Conservation (phyloP, 2,888 invertebrate species). For the Drosophila aldrichi region DNA sequence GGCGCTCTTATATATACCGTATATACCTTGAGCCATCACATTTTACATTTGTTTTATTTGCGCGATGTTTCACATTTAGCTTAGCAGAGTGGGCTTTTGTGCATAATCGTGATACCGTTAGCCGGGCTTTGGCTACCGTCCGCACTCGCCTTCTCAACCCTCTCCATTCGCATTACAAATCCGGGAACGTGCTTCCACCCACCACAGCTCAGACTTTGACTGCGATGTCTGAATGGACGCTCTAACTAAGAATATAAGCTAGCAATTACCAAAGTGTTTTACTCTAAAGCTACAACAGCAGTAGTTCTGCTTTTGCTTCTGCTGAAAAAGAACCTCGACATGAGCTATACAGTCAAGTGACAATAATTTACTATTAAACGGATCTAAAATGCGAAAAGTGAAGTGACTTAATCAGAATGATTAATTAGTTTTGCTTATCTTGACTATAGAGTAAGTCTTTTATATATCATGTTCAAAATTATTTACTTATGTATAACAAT, state of each 20-base stretch:
- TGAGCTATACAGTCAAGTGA: conserved; percentile 26
- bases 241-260: conserved; percentile 68
- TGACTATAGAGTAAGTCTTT: not conserved
- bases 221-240: conserved; percentile 43
- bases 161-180: not conserved
- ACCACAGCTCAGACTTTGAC: conserved; percentile 18
- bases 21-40: conserved; percentile 22
- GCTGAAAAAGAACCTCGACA: conserved; percentile 12
- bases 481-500: no score
- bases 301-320: conserved; percentile 11
- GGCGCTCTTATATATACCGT: conserved; percentile 9
- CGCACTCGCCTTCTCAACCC: not conserved
- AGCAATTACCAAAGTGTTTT: conserved; percentile 79
- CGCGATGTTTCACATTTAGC: conserved; percentile 67
- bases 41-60: conserved; percentile 69
- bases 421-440: not conserved
- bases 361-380: conserved; percentile 15
- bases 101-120: conserved; percentile 76
- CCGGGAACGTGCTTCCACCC: not conserved
- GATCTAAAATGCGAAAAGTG: not conserved
- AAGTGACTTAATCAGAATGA: not conserved
- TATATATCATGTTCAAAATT: not conserved
- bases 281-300: conserved; percentile 50
- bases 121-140: conserved; percentile 35
- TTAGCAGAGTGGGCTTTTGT: conserved; percentile 58